Evolutionary conservation across 2,888 invertebrate species (phyloP), one percentile per base, ranked within the genome.

Genomic region (Alloscopus bannaensis): DNA sequence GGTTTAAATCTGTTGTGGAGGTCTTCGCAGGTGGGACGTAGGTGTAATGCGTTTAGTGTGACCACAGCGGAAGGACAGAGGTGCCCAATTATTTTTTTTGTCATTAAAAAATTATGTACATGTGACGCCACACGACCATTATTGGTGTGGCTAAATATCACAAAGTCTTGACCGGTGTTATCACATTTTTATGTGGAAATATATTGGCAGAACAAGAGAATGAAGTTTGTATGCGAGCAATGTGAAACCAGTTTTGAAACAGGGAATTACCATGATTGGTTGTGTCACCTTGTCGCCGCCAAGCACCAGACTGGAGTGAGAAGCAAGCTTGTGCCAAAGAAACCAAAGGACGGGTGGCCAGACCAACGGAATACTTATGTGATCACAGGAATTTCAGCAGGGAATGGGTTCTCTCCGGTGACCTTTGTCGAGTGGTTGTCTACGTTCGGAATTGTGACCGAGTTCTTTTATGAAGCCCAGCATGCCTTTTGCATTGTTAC

Each of bases 401-500:
- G 42, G 8, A 20, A 42, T 18, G 50, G 62, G 18, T 71, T 60
- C 28, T 3, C 40, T 2, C 6, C 20, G 11, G 16, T 2, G 0
- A 57, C 64, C 2, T 4, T 73, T 1, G 40, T 20, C 2, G 55
- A 73, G 31, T 73, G 73, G 73, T 1, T 73, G 3, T 40, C 73
- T 1, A 28, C 20, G 0, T 65, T 29, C 45, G 73, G 73, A 8
- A 24, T 65, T 2, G 6, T 73, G 2, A 45, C 73, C 1, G 40
- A 73, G 28, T 65, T 65, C 29, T 1, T 73, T 11, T 28, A 64
- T 20, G 8, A 65, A 26, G 26, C 22, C 6, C 26, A 29, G 1
- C 18, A 52, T 26, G 26, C n/a, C 13, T 72, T 72, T 50, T 65
- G 59, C 24, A 24, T 73, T 6, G 52, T 73, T 42, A 65, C 65